phyloP scores from a whole-genome alignment of 2,888 invertebrate species.

The Drosophila histrio region DNA sequence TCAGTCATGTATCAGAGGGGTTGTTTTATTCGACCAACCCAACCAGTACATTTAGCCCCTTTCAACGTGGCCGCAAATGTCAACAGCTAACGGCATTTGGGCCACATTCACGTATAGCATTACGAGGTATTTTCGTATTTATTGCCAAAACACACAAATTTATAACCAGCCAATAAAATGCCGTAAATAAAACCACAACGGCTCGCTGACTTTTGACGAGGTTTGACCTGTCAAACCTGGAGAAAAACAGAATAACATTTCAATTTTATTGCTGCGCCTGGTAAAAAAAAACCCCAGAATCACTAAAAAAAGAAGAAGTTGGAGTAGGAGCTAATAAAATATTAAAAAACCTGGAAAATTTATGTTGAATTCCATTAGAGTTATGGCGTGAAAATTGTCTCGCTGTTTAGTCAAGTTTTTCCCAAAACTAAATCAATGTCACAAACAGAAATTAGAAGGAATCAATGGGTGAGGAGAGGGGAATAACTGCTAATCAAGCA shows the following conservation, averaged over 20 bases:
- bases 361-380: conserved; percentile 78
- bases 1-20: conserved; percentile 46
- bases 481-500: conserved; percentile 34
- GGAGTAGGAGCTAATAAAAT: conserved; percentile 49
- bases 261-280: conserved; percentile 67
- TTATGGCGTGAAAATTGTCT: conserved; percentile 72
- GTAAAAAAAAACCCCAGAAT: conserved; percentile 2
- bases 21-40: conserved; percentile 18
- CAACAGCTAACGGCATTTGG: conserved; percentile 52
- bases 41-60: neutral
- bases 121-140: conserved; percentile 61
- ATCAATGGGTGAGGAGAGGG: neutral
- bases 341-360: conserved; percentile 74
- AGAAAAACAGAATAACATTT: conserved; percentile 56
- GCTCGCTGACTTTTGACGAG: conserved; percentile 59
- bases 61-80: conserved; percentile 56
- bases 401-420: conserved; percentile 7
- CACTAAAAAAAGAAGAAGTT: conserved; percentile 10
- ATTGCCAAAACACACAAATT: conserved; percentile 73
- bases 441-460: conserved; percentile 34
- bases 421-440: conserved; percentile 37
- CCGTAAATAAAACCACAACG: conserved; percentile 48
- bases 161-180: conserved; percentile 72
- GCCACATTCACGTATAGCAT: conserved; percentile 30
- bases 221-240: conserved; percentile 9